Evolutionary conservation across 64 coral and sea anemone species (phyloP).

Genomic region (Astreopora myriophthalma): DNA sequence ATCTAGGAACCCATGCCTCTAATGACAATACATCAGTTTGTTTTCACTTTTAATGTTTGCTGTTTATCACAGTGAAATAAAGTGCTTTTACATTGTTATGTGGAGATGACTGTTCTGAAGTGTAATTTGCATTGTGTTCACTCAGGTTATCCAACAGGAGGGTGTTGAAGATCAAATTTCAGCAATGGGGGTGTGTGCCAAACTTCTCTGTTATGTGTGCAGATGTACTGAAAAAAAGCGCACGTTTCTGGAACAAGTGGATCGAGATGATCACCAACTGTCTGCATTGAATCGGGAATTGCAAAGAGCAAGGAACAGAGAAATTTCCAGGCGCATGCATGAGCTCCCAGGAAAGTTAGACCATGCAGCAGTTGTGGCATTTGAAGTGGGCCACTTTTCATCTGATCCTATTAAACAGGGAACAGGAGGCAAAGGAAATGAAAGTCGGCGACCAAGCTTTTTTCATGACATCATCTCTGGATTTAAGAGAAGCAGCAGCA

Average conservation of each 20-base stretch:
- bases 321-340: slow-evolving; percentile 73
- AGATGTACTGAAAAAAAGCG: slow-evolving; percentile 77
- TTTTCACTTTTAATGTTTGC: no score
- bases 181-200: slow-evolving; percentile 87
- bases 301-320: slow-evolving; percentile 42
- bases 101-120: no score
- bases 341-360: slow-evolving; percentile 96
- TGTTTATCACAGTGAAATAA: no score
- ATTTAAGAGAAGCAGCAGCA: not conserved
- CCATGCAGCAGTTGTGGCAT: slow-evolving; percentile 91
- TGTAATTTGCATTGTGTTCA: not conserved
- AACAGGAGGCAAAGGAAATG: not conserved
- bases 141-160: slow-evolving; percentile 88
- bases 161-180: slow-evolving; percentile 65
- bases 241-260: slow-evolving; percentile 55
- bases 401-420: slow-evolving; percentile 61
- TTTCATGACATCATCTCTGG: not conserved
- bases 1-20: no score
- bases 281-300: not conserved
- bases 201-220: slow-evolving; percentile 79
- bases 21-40: no score
- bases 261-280: slow-evolving; percentile 38
- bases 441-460: not conserved
- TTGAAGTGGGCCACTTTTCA: slow-evolving; percentile 92
- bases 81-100: no score